A percentile compares a stretch with the other conserved stretches of the same genome.
Evolutionary conservation across 1,140 invertebrate genomes (phyloP).

Genomic region (Drosophila lacertosa): DNA sequence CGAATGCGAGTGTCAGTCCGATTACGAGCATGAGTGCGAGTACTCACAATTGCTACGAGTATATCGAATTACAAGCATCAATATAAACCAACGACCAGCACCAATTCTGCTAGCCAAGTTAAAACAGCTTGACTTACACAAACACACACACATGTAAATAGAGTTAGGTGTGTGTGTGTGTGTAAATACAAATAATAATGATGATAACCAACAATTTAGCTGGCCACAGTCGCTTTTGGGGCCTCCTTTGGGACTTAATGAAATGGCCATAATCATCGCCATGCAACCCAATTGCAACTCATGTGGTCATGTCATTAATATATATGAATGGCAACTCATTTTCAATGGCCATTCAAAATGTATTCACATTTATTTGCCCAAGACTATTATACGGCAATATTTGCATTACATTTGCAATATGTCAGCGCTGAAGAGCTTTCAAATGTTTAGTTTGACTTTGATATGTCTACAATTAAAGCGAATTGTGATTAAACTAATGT

Average conservation of each 20-base stretch:
- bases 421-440: no score
- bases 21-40: neutral
- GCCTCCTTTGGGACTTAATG: conserved; percentile 22
- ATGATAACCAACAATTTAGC: conserved; percentile 31
- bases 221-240: conserved; percentile 27
- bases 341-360: conserved; percentile 8
- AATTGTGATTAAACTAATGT: no score
- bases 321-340: conserved; percentile 18
- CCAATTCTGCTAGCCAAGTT: conserved; percentile 4
- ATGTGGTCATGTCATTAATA: conserved; percentile 57
- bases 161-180: neutral
- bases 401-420: neutral
- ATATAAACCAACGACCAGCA: conserved; percentile 39
- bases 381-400: neutral
- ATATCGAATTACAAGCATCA: conserved; percentile 45
- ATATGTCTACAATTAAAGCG: neutral
- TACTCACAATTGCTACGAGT: conserved; percentile 20
- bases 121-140: conserved; percentile 4
- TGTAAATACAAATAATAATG: conserved; percentile 13
- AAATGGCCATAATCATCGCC: conserved; percentile 52
- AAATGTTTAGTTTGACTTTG: neutral
- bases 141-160: no score
- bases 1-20: neutral
- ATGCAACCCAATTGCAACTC: conserved; percentile 28
- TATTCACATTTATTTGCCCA: neutral